A percentile compares a stretch with the other conserved stretches of the same genome.
Evolutionary conservation across 2,888 invertebrate genomes (phyloP).

Genomic region (Cryptophagus acutangulus): DNA sequence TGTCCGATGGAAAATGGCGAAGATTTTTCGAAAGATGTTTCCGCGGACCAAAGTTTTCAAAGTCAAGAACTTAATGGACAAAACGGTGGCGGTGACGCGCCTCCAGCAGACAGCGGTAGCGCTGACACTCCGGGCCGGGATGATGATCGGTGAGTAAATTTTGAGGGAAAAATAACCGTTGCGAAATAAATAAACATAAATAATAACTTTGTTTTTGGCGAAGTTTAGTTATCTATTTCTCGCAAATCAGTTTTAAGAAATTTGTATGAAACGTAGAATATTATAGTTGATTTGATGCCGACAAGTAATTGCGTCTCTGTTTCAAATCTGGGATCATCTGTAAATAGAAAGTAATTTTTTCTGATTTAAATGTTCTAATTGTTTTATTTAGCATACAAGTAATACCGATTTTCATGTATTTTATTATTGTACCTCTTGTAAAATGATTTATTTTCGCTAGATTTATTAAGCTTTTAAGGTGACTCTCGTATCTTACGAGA

Average conservation of each 20-base stretch:
- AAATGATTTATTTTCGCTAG: slow-evolving; percentile 21
- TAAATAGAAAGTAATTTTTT: slow-evolving; percentile 25
- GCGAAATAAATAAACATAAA: too few species aligned
- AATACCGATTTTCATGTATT: slow-evolving; percentile 27
- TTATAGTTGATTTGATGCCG: slow-evolving; percentile 6
- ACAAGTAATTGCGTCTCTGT: slow-evolving; percentile 7
- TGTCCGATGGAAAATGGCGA: slow-evolving; percentile 68
- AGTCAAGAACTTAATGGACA: slow-evolving; percentile 36
- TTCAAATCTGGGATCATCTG: slow-evolving; percentile 34
- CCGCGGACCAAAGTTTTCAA: slow-evolving; percentile 53
- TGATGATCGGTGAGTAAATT: slow-evolving; percentile 71
- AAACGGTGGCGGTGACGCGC: slow-evolving; percentile 61
- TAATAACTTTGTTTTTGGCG: too few species aligned
- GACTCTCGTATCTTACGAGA: slow-evolving; percentile 23
- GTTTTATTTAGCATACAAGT: slow-evolving; percentile 30
- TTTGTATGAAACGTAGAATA: too few species aligned
- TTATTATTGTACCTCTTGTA: slow-evolving; percentile 23
- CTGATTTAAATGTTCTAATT: slow-evolving; percentile 19
- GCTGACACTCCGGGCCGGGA: slow-evolving; percentile 73
- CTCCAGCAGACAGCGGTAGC: slow-evolving; percentile 63
- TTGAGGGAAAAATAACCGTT: too few species aligned
- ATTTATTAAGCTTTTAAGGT: slow-evolving; percentile 21
- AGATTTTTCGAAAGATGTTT: slow-evolving; percentile 71
- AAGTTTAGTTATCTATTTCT: too few species aligned
- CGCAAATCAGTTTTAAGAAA: too few species aligned